These are phyloP conservation scores for Raphicerus campestris DNA, from an alignment of 2,113 vertebrate species.

Conservation along the genomic window DNA sequence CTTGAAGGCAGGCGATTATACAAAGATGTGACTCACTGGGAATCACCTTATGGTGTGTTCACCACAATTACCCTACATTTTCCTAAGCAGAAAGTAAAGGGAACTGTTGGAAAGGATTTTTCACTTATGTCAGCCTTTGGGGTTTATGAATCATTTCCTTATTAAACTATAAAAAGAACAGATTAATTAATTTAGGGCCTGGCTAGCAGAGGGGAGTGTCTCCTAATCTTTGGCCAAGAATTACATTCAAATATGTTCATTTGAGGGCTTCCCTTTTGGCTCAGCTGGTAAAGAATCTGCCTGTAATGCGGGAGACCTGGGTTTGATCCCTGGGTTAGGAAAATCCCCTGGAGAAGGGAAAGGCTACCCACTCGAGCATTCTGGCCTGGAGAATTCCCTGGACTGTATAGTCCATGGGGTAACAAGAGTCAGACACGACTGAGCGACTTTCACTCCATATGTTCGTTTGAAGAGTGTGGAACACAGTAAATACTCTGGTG, in stretches of 20 bases:
- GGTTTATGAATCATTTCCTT: conserved; percentile 20
- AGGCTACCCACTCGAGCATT: not conserved
- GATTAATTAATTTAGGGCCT: not conserved
- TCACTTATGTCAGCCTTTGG: not conserved
- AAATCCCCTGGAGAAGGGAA: not conserved
- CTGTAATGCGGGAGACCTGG: not conserved
- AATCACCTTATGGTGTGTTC: not conserved
- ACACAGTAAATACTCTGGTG: not conserved
- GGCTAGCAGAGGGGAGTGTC: not conserved
- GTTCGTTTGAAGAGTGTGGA: not conserved
- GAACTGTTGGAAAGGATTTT: not conserved
- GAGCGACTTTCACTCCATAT: not conserved
- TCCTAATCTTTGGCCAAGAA: not conserved
- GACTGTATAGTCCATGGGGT: not conserved
- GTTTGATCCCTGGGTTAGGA: not conserved
- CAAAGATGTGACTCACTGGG: not conserved
- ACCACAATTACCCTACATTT: not conserved
- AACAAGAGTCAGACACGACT: not conserved
- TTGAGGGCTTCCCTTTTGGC: not conserved
- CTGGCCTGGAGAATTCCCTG: not conserved
- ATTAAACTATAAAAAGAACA: not conserved
- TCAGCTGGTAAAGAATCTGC: not conserved
- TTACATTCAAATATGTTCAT: not conserved
- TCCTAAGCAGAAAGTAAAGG: not conserved
- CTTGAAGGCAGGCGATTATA: not conserved